Evolutionary conservation across 2,888 invertebrate species (phyloP).

Genomic region (Brachyptera risi): DNA sequence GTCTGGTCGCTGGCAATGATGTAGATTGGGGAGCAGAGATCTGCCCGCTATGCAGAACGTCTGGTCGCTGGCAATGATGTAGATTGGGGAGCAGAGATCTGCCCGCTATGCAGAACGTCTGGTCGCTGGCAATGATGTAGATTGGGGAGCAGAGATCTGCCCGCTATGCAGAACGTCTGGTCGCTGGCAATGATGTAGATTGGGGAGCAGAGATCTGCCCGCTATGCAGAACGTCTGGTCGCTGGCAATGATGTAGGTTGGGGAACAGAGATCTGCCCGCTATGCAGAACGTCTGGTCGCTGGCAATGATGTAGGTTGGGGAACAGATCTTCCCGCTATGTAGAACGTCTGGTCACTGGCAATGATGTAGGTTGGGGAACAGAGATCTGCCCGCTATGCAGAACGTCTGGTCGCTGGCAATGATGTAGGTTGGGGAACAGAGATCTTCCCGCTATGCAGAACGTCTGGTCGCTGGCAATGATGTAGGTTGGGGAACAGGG

Average conservation of each 20-base stretch:
- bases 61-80: background rate
- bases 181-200: background rate
- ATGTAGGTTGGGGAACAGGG: background rate
- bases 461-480: background rate
- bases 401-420: background rate
- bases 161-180: background rate
- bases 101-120: background rate
- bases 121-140: background rate
- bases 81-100: background rate
- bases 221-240: background rate
- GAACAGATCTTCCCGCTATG: background rate
- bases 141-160: background rate
- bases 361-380: background rate
- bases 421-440: background rate
- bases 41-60: background rate
- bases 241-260: background rate
- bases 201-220: background rate
- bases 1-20: background rate
- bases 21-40: background rate
- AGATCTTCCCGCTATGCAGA: background rate
- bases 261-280: background rate
- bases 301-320: background rate
- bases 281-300: background rate
- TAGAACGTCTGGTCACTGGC: background rate
- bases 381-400: background rate